Base-by-base conservation (phyloP, 1,140 invertebrate genomes). In the Theocolax elegans region DNA sequence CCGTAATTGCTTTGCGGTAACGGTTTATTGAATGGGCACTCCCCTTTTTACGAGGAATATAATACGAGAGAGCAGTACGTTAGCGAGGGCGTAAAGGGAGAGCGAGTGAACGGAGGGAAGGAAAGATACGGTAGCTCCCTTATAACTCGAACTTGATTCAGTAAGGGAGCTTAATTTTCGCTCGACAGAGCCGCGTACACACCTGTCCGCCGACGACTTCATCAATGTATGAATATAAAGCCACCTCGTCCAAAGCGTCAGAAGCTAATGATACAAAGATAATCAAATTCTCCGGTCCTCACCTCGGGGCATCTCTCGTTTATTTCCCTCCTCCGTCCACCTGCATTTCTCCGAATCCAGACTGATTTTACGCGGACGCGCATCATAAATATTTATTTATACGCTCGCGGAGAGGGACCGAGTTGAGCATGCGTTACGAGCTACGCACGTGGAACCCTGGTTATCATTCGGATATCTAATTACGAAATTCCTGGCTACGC, bases 211-310 rank as follows among this genome's bases (percentile, higher is more conserved):
- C 27, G 60, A 31, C 53, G 40, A 67, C 73, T 75, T 67, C 53
- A 69, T 76, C 75, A 72, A 76, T 75, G 67, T 68, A 77, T 75
- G 77, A 67, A 78, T 79, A 79, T 79, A 72, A 19, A 62, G 64
- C 23, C 27, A 35, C 23, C 53, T 40, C 23, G 51, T 12, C 70
- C 10, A 35, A 6, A 54, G 72, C 74, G 71, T 79, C 79, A 75
- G 79, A 78, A 79, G 77, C 75, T 81, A 79, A 82, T 82, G 79
- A 75, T 68, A 81, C 79, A 79, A 81, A 80, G 79, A 80, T 80
- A 80, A 80, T 77, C 71, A 60, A 64, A 70, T 75, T 76, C 58
- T 42, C 15, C 23, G 13, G n/a, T 42, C 40, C 31, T 10, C 10
- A 35, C 10, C 31, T 35, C 31, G n/a, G n/a, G n/a, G n/a, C n/a